Conservation (phyloP, 1,140 invertebrate genomes). For the Prorops nasuta region DNA sequence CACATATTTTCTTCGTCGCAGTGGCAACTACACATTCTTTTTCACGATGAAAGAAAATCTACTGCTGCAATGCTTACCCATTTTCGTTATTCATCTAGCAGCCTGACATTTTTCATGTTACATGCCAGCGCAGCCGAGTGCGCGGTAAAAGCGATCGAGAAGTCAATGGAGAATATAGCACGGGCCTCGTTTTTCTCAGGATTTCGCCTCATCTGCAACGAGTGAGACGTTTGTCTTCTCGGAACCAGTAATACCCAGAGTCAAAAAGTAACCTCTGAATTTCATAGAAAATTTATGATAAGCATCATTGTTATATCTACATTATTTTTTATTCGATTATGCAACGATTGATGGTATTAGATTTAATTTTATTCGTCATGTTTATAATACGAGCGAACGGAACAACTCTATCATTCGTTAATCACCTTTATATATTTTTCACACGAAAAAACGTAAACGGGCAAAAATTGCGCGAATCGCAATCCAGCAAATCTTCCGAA, state of each 20-base stretch:
- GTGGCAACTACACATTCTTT: constrained; percentile 20
- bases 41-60: constrained; percentile 21
- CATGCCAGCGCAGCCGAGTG: constrained; percentile 4
- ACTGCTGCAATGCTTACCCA: constrained; percentile 17
- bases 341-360: too few species aligned
- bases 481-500: too few species aligned
- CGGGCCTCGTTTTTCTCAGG: constrained; percentile 15
- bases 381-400: background rate
- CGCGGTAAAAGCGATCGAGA: constrained; percentile 9
- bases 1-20: constrained; percentile 14
- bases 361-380: too few species aligned
- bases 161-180: constrained; percentile 27
- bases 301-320: too few species aligned
- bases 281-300: too few species aligned
- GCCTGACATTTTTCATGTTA: constrained; percentile 22
- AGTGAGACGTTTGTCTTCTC: constrained; percentile 5
- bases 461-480: too few species aligned
- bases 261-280: too few species aligned
- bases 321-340: too few species aligned
- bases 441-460: too few species aligned
- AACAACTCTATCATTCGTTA: background rate
- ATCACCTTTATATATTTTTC: too few species aligned
- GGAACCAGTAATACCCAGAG: too few species aligned
- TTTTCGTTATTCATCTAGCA: constrained; percentile 31
- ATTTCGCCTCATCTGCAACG: constrained; percentile 6